These are phyloP conservation scores for Adela reaumurella DNA, from an alignment of 2,888 invertebrate genomes.

Conservation along the genomic window DNA sequence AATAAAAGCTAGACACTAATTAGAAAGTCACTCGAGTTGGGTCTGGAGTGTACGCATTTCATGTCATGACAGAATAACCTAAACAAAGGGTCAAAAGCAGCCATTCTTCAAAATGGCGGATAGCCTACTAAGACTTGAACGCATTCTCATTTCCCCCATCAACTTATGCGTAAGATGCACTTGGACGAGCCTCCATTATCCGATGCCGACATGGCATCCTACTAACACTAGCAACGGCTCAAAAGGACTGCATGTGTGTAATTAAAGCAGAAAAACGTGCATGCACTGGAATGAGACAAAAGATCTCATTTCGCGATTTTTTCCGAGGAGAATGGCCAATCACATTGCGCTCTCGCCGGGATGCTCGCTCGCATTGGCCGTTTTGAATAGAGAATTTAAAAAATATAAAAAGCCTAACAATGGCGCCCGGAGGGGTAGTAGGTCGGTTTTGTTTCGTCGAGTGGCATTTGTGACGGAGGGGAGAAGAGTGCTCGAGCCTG, in stretches of 20 bases:
- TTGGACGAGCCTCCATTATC: neutral
- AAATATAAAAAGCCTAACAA: neutral
- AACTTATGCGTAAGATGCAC: too few relatives aligned
- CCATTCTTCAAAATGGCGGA: too few relatives aligned
- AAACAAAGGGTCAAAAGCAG: neutral
- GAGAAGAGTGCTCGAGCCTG: neutral
- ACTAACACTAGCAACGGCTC: neutral
- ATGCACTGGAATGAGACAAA: neutral
- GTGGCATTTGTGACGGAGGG: conserved; percentile 28
- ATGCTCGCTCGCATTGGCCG: conserved; percentile 45
- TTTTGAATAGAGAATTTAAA: conserved; percentile 44
- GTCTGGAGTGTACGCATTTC: too few relatives aligned
- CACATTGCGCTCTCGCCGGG: conserved; percentile 41
- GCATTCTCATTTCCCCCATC: too few relatives aligned
- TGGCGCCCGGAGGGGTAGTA: neutral
- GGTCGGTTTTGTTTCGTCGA: conserved; percentile 45
- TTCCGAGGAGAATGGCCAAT: conserved; percentile 29
- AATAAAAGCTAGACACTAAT: too few relatives aligned
- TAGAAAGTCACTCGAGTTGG: too few relatives aligned
- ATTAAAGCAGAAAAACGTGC: neutral
- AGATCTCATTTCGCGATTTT: neutral
- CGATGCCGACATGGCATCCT: neutral
- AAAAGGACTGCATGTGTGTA: neutral
- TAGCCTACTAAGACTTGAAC: too few relatives aligned
- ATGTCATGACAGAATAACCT: too few relatives aligned